These are phyloP conservation scores for Eulithis testata DNA, from an alignment of 2,888 invertebrate species.

Conservation along the genomic window DNA sequence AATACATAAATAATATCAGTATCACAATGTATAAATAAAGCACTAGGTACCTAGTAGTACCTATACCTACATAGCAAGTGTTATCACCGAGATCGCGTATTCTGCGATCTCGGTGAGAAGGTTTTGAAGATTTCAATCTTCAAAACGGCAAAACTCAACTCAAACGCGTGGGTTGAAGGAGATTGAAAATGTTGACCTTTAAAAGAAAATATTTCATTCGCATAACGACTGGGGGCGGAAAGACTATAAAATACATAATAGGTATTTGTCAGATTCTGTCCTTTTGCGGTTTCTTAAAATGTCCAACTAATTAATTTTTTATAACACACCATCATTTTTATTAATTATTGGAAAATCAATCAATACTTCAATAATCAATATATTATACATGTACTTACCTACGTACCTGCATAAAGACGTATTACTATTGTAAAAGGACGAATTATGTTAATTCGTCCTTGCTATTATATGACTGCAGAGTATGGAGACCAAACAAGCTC, in stretches of 20 bases:
- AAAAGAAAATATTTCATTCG: conserved; percentile 14
- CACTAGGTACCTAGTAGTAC: neutral
- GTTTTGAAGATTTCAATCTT: neutral
- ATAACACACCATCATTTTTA: neutral
- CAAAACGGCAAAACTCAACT: no score
- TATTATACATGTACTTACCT: no score
- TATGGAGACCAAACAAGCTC: neutral
- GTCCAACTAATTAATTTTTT: neutral
- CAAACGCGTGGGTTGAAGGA: conserved; percentile 15
- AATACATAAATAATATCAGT: neutral
- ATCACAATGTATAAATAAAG: neutral
- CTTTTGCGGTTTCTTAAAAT: neutral
- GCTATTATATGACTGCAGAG: no score
- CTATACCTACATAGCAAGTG: neutral
- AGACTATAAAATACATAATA: no score
- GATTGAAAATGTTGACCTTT: conserved; percentile 25
- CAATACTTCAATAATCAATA: no score
- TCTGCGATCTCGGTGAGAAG: neutral
- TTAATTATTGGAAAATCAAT: neutral
- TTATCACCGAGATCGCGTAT: neutral
- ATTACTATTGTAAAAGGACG: no score
- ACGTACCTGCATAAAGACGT: no score
- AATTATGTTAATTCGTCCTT: no score
- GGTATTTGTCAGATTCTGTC: neutral
- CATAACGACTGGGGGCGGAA: conserved; percentile 6